phyloP scores from a whole-genome alignment of 2,797 vertebrate species.

The Lateolabrax maculatus region DNA sequence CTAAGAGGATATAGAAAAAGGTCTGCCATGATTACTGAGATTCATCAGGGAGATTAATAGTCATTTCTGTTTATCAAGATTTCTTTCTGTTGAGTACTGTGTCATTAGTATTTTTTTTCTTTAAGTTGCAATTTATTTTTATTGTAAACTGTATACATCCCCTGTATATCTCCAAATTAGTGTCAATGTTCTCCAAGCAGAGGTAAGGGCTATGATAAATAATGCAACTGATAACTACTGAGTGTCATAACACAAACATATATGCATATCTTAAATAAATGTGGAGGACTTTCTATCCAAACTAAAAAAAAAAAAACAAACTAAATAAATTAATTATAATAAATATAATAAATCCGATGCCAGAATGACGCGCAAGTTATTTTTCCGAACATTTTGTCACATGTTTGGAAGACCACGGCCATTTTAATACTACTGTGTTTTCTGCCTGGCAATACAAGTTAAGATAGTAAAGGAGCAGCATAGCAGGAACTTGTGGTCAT shows the following conservation, averaged over 20 bases:
- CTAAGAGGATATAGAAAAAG: background rate
- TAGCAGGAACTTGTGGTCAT: constrained; percentile 36
- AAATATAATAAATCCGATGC: too few relatives aligned
- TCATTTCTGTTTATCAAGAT: background rate
- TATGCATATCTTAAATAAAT: background rate
- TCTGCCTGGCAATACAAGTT: constrained; percentile 31
- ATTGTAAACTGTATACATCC: background rate
- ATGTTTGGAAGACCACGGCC: constrained; percentile 18
- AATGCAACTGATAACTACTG: background rate
- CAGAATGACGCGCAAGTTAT: background rate
- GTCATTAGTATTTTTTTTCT: background rate
- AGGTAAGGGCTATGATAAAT: background rate
- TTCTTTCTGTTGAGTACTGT: background rate
- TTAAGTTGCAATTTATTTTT: background rate
- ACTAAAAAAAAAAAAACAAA: too few relatives aligned
- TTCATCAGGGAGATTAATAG: background rate
- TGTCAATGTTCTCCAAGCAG: background rate
- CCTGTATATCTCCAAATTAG: background rate
- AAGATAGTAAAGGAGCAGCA: constrained; percentile 15
- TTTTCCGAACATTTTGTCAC: too few relatives aligned
- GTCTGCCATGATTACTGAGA: background rate
- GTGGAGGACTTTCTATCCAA: background rate
- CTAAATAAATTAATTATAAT: background rate
- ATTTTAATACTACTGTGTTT: background rate
- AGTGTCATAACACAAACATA: background rate